These are phyloP conservation scores for Petrolisthes manimaculis DNA, from an alignment of 2,888 invertebrate species.

Conservation along the genomic window DNA sequence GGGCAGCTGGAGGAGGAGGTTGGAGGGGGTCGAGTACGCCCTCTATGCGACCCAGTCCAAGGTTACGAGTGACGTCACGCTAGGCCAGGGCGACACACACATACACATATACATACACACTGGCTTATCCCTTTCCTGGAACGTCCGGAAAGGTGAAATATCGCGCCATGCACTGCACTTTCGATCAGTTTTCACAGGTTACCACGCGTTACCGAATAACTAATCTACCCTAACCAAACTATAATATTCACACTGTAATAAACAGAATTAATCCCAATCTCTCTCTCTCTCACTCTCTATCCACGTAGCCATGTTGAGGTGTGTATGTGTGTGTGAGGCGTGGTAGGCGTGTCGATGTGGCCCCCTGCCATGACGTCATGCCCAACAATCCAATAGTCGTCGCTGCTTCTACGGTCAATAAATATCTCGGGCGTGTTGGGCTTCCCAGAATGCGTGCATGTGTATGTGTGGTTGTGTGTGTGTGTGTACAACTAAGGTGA, in stretches of 20 bases:
- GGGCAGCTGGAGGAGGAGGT: background rate
- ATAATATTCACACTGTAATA: no score
- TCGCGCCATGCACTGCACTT: no score
- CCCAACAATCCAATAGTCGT: constrained; percentile 18
- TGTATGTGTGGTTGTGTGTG: constrained; percentile 27
- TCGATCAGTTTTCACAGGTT: no score
- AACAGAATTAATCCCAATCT: no score
- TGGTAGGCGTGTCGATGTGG: background rate
- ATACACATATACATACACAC: constrained; percentile 31
- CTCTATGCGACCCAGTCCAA: constrained; percentile 61
- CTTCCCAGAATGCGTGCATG: background rate
- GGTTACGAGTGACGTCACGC: constrained; percentile 57
- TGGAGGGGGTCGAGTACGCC: constrained; percentile 39
- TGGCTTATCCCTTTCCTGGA: constrained; percentile 20
- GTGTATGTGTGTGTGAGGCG: background rate
- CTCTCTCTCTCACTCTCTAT: no score
- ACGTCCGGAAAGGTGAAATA: constrained; percentile 36
- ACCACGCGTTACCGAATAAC: no score
- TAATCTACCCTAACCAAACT: no score
- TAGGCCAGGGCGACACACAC: constrained; percentile 27
- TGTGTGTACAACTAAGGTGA: background rate
- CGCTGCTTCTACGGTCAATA: constrained; percentile 17
- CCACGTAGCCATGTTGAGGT: background rate
- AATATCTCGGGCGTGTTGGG: constrained; percentile 15
- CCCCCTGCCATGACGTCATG: constrained; percentile 21